These are phyloP conservation scores for Apamea anceps DNA, from an alignment of 2,888 invertebrate species.

Conservation along the genomic window DNA sequence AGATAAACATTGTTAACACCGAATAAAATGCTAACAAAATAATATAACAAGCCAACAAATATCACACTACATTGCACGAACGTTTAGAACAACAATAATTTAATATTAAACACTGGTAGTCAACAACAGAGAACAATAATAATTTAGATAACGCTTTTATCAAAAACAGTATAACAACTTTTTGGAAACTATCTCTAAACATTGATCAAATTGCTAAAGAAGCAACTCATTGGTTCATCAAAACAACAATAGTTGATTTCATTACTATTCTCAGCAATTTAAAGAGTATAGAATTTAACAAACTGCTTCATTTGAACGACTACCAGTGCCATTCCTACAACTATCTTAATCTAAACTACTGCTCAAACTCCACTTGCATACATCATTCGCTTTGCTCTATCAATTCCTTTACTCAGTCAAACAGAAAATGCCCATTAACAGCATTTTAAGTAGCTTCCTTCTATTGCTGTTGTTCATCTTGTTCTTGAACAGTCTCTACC, in stretches of 20 bases:
- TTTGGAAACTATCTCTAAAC: background rate
- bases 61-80: slow-evolving; percentile 64
- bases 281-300: background rate
- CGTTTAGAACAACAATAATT: slow-evolving; percentile 37
- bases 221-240: background rate
- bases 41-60: slow-evolving; percentile 55
- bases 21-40: slow-evolving; percentile 46
- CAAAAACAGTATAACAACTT: background rate
- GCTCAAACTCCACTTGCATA: slow-evolving; percentile 59
- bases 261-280: background rate
- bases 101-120: slow-evolving; percentile 45
- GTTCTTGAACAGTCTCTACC: slow-evolving; percentile 25
- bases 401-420: slow-evolving; percentile 65
- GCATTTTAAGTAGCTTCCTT: slow-evolving; percentile 40
- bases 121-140: background rate
- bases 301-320: slow-evolving; percentile 4
- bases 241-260: background rate
- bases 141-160: background rate
- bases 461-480: slow-evolving; percentile 22
- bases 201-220: background rate
- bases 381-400: slow-evolving; percentile 49
- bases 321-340: slow-evolving; percentile 53
- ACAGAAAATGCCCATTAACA: slow-evolving; percentile 43
- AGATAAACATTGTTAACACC: slow-evolving; percentile 55
- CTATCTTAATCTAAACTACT: slow-evolving; percentile 53